These are phyloP conservation scores for Aspidiotus rigidus DNA, from an alignment of 2,888 invertebrate species.

Conservation along the genomic window DNA sequence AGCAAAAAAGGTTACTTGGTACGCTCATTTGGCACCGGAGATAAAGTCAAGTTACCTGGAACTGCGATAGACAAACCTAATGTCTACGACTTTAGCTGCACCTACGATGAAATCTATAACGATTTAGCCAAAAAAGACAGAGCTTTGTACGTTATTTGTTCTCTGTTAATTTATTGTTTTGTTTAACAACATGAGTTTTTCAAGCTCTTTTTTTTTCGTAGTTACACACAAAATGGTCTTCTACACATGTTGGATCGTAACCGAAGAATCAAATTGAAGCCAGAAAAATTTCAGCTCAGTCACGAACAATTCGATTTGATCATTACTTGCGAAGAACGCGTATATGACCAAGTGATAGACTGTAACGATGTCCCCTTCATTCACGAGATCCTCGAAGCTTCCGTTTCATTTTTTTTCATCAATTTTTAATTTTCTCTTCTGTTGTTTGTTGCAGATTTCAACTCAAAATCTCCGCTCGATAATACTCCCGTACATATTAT, in stretches of 20 bases:
- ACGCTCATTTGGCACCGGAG: conserved; percentile 86
- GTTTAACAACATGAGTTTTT: neutral
- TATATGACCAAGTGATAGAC: conserved; percentile 95
- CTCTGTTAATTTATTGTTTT: neutral
- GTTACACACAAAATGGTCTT: conserved; percentile 95
- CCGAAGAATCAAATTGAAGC: conserved; percentile 82
- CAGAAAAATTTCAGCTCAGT: conserved; percentile 87
- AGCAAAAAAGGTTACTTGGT: conserved; percentile 96
- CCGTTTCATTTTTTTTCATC: neutral
- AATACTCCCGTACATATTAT: conserved; percentile 91
- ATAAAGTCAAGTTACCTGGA: conserved; percentile 94
- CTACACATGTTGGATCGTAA: conserved; percentile 97
- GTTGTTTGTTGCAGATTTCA: conserved; percentile 33
- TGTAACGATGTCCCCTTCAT: conserved; percentile 49
- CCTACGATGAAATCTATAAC: conserved; percentile 92
- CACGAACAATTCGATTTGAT: conserved; percentile 88
- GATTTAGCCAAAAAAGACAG: conserved; percentile 85
- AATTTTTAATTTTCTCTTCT: conserved; percentile 9
- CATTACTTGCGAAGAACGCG: conserved; percentile 94
- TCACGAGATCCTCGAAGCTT: no score
- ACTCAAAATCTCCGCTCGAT: conserved; percentile 47
- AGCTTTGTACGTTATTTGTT: conserved; percentile 59
- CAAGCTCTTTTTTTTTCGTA: conserved; percentile 40
- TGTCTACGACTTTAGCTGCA: conserved; percentile 90
- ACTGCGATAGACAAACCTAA: conserved; percentile 88